Evolutionary conservation across 2,797 vertebrate genomes (phyloP).

Genomic region (Leptodactylus fallax): DNA sequence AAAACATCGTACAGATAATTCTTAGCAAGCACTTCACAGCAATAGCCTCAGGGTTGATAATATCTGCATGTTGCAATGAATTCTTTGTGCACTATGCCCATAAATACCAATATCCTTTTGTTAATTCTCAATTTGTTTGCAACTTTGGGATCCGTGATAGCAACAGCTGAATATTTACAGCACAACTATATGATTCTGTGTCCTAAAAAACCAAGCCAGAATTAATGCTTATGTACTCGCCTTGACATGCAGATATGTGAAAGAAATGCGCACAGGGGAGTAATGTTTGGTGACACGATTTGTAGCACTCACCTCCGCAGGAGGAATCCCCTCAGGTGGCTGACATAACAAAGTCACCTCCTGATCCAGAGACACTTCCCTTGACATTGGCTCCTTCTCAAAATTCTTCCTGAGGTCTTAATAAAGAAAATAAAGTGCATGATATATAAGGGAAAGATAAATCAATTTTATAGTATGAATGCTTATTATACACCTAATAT

Average conservation of each 20-base stretch:
- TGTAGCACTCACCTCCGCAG: slow-evolving; percentile 87
- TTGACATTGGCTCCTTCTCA: slow-evolving; percentile 93
- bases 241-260: slow-evolving; percentile 15
- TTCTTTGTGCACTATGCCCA: not conserved
- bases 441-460: slow-evolving; percentile 27
- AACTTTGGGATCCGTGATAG: slow-evolving; percentile 3
- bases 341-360: slow-evolving; percentile 93
- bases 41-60: not conserved
- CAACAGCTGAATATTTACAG: not conserved
- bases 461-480: slow-evolving; percentile 9
- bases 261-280: slow-evolving; percentile 15
- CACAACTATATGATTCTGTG: not conserved
- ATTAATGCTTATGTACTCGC: not conserved
- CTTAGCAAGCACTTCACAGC: not conserved
- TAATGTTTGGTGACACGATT: slow-evolving; percentile 28
- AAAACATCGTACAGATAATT: not conserved
- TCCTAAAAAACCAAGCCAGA: slow-evolving; percentile 1
- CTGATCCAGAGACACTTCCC: slow-evolving; percentile 94
- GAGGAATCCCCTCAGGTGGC: slow-evolving; percentile 94
- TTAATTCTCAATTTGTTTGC: slow-evolving; percentile 5
- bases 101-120: not conserved
- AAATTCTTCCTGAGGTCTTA: slow-evolving; percentile 98
- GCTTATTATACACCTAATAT: not conserved
- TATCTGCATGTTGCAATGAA: not conserved
- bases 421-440: slow-evolving; percentile 35